These are phyloP conservation scores for Spondyliosoma cantharus DNA, from an alignment of 2,797 vertebrate species.

Conservation along the genomic window DNA sequence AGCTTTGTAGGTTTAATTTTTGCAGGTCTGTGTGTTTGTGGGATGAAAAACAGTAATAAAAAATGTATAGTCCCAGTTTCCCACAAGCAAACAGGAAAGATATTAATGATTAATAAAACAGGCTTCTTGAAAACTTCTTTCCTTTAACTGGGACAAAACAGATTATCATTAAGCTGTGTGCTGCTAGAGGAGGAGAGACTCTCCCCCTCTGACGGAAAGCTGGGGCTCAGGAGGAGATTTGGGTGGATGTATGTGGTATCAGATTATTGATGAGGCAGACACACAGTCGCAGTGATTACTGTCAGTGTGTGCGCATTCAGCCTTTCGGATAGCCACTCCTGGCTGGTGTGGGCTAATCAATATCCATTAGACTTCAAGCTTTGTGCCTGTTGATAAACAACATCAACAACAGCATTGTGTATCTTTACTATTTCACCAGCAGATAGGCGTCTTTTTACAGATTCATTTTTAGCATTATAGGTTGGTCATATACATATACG, in stretches of 20 bases:
- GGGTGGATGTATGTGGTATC: slow-evolving; percentile 29
- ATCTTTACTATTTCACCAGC: slow-evolving; percentile 11
- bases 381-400: slow-evolving; percentile 22
- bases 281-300: slow-evolving; percentile 61
- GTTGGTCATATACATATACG: neutral
- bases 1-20: neutral
- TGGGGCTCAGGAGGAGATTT: slow-evolving; percentile 19
- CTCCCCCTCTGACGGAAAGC: slow-evolving; percentile 27
- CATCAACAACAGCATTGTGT: neutral
- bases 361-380: slow-evolving; percentile 58
- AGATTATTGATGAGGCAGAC: slow-evolving; percentile 56
- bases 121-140: neutral
- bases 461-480: neutral
- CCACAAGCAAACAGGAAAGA: neutral
- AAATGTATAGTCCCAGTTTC: neutral
- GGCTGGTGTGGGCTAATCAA: slow-evolving; percentile 59
- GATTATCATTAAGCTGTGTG: slow-evolving; percentile 3
- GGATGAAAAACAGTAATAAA: neutral
- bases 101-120: slow-evolving; percentile 17
- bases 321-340: slow-evolving; percentile 15
- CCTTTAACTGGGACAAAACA: slow-evolving; percentile 23
- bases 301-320: slow-evolving; percentile 50
- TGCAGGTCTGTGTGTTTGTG: neutral
- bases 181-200: neutral
- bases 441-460: neutral